Percentiles rank a stretch among this genome's conserved stretches.
Evolutionary conservation across 2,888 invertebrate genomes (phyloP).

Genomic region (Epsilonema sp.): DNA sequence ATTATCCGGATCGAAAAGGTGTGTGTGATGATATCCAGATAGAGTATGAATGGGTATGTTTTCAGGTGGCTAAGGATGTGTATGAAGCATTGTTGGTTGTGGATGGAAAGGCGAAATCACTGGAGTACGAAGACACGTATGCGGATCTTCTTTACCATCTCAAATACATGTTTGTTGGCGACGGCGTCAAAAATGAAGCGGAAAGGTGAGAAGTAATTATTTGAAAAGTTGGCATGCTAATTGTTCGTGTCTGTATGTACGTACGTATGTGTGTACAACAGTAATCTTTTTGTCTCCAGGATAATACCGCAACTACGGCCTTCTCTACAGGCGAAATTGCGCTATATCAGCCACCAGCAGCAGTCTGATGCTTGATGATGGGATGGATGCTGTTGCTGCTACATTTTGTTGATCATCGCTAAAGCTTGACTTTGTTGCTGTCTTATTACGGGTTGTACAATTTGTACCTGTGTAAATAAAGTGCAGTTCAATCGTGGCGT

Average conservation of each 20-base stretch:
- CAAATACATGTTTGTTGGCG: slow-evolving; percentile 37
- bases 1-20: too few species aligned
- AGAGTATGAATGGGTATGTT: background rate
- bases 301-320: slow-evolving; percentile 17
- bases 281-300: slow-evolving; percentile 8
- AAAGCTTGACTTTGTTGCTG: too few species aligned
- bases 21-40: background rate
- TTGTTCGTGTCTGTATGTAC: too few species aligned
- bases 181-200: slow-evolving; percentile 32
- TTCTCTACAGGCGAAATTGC: slow-evolving; percentile 7
- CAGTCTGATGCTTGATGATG: slow-evolving; percentile 24
- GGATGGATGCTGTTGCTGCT: too few species aligned
- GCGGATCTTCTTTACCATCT: slow-evolving; percentile 32
- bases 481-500: too few species aligned
- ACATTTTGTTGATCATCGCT: too few species aligned
- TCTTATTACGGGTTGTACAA: too few species aligned
- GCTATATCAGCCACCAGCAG: slow-evolving; percentile 4
- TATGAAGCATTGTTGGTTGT: slow-evolving; percentile 14
- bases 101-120: slow-evolving; percentile 6
- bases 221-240: too few species aligned
- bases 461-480: too few species aligned
- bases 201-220: too few species aligned
- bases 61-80: slow-evolving; percentile 10
- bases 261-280: too few species aligned
- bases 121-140: slow-evolving; percentile 13